phyloP scores from a whole-genome alignment of 2,797 vertebrate genomes.

The Peromyscus eremicus region DNA sequence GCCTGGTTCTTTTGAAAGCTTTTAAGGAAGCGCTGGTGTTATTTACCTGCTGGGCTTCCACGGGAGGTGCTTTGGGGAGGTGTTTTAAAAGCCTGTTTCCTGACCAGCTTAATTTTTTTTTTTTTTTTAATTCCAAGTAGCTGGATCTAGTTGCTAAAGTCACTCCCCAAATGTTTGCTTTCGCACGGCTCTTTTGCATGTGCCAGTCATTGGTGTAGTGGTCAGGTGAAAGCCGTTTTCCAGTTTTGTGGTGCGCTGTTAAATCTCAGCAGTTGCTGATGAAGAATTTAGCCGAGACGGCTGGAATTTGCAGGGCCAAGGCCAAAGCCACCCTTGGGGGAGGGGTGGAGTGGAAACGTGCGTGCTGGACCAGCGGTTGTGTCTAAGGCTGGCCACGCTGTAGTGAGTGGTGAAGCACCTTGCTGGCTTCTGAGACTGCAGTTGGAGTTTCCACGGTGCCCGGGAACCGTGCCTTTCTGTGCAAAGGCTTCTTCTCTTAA shows the following conservation, averaged over 20 bases:
- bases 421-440: not conserved
- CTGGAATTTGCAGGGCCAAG: constrained; percentile 47
- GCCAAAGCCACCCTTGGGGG: not conserved
- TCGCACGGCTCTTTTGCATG: constrained; percentile 21
- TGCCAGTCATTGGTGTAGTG: not conserved
- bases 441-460: not conserved
- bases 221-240: not conserved
- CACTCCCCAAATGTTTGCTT: constrained; percentile 48
- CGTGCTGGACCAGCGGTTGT: not conserved
- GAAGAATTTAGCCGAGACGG: constrained; percentile 12
- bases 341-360: not conserved
- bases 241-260: constrained; percentile 38
- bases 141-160: constrained; percentile 17
- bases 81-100: constrained; percentile 36
- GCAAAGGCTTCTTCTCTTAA: not conserved
- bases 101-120: not conserved
- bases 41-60: constrained; percentile 62
- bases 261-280: constrained; percentile 43
- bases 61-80: constrained; percentile 48
- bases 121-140: not conserved
- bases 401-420: not conserved
- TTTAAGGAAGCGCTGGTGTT: constrained; percentile 61
- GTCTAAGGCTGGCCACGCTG: not conserved
- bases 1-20: constrained; percentile 13
- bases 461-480: not conserved